A percentile compares a stretch with the other conserved stretches of the same genome.
Conservation (phyloP, 2,113 vertebrate species). For the Pelvicachromis taeniatus region DNA sequence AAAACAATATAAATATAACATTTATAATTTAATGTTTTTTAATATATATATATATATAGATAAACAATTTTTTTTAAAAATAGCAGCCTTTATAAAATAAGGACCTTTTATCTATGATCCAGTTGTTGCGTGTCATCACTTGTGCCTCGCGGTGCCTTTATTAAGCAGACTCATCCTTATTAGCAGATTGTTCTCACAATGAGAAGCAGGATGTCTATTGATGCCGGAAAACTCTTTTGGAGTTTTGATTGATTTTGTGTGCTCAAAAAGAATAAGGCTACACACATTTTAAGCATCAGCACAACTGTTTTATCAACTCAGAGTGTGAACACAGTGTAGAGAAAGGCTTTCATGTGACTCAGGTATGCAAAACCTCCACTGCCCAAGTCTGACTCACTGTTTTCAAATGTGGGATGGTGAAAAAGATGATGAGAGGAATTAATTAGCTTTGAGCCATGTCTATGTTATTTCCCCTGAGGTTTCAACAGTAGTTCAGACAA, state of each 20-base stretch:
- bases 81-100: no score
- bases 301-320: background rate
- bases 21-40: no score
- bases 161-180: background rate
- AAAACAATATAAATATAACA: no score
- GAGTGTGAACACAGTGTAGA: background rate
- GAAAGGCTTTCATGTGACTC: background rate
- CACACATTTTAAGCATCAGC: background rate
- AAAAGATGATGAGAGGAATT: background rate
- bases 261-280: background rate
- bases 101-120: background rate
- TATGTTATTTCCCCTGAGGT: background rate
- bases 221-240: background rate
- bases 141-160: background rate
- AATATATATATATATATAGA: no score
- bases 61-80: no score
- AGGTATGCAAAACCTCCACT: background rate
- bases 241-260: background rate
- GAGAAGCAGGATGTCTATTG: background rate
- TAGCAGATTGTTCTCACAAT: background rate
- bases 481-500: background rate
- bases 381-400: background rate
- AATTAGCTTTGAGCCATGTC: background rate
- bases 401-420: background rate
- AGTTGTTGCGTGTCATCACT: background rate